These are phyloP conservation scores for Cryptotermes secundus DNA, from an alignment of 1,140 invertebrate species.

Conservation along the genomic window DNA sequence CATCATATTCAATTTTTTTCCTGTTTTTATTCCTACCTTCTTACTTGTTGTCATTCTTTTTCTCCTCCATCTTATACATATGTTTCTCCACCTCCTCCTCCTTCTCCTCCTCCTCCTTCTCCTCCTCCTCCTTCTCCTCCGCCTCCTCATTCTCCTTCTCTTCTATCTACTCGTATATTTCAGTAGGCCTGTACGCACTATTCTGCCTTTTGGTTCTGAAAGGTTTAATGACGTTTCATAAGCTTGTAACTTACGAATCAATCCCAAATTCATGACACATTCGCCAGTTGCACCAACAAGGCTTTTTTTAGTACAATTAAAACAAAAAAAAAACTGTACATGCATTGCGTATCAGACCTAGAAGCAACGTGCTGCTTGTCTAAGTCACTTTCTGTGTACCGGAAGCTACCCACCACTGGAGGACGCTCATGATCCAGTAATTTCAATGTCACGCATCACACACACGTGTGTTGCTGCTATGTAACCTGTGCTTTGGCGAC, in stretches of 20 bases:
- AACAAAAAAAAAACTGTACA: not conserved
- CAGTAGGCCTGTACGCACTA: too few species aligned
- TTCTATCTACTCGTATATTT: too few species aligned
- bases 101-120: too few species aligned
- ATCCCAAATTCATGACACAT: not conserved
- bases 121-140: too few species aligned
- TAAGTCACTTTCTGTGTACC: conserved; percentile 15
- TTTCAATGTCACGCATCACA: not conserved
- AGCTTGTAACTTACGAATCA: not conserved
- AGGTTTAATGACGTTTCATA: not conserved
- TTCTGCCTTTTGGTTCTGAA: too few species aligned
- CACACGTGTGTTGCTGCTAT: not conserved
- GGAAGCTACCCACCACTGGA: not conserved
- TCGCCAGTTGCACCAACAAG: not conserved
- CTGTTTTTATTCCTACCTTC: too few species aligned
- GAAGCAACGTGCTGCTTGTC: not conserved
- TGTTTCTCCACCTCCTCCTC: too few species aligned
- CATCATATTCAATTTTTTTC: too few species aligned
- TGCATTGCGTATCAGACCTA: not conserved
- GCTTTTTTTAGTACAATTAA: not conserved
- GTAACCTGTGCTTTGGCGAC: not conserved
- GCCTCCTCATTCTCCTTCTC: too few species aligned
- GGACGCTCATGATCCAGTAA: not conserved
- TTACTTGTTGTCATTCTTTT: too few species aligned
- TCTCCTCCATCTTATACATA: too few species aligned